phyloP scores from a whole-genome alignment of 2,113 vertebrate species.

The Otus sunia region DNA sequence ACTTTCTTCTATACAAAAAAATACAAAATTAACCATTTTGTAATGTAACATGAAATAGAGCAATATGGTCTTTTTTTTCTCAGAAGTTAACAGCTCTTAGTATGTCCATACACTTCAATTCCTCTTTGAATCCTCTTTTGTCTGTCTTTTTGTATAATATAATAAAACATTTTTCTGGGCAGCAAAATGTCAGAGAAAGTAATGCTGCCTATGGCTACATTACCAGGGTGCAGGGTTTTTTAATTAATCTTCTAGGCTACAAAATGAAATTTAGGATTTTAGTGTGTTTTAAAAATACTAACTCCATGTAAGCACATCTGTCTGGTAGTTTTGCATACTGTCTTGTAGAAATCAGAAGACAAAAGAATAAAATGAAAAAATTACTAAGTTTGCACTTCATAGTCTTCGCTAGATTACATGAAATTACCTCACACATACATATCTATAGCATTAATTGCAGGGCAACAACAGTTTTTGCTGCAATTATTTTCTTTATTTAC shows the following conservation, averaged over 20 bases:
- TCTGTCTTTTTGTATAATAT: not conserved
- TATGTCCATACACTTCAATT: not conserved
- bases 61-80: not conserved
- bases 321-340: not conserved
- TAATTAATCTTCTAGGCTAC: not conserved
- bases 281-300: not conserved
- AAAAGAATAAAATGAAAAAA: not conserved
- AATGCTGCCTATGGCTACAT: not conserved
- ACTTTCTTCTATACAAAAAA: not conserved
- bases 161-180: not conserved
- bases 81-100: not conserved
- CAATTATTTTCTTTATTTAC: not conserved
- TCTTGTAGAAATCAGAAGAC: not conserved
- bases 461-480: not conserved
- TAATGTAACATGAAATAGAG: not conserved
- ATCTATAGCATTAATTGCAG: not conserved
- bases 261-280: not conserved
- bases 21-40: not conserved
- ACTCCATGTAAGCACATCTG: not conserved
- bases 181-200: not conserved
- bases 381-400: rapidly evolving
- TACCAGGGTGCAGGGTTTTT: not conserved
- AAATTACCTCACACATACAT: not conserved
- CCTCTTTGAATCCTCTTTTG: not conserved
- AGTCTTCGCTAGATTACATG: not conserved